These are phyloP conservation scores for Jacana jacana DNA, from an alignment of 2,113 vertebrate genomes.

Conservation along the genomic window DNA sequence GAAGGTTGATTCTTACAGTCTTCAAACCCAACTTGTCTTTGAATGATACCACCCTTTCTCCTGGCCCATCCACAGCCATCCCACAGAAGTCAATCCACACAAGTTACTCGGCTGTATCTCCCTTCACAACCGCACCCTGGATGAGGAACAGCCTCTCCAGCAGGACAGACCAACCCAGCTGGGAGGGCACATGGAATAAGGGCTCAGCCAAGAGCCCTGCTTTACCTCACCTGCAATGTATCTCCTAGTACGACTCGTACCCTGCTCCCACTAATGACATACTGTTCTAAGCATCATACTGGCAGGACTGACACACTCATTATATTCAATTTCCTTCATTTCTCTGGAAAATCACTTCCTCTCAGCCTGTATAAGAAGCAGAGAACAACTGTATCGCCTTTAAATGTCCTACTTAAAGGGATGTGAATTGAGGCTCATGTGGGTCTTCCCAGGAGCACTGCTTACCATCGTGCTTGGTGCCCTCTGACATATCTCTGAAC, in stretches of 20 bases:
- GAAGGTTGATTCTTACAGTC: neutral
- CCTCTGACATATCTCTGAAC: conserved; percentile 93
- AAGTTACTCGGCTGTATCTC: neutral
- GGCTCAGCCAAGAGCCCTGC: neutral
- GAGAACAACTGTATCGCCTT: neutral
- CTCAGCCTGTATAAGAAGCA: neutral
- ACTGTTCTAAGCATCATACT: neutral
- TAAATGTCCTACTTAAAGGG: neutral
- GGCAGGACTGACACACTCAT: neutral
- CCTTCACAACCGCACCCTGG: neutral
- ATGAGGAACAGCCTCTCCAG: neutral
- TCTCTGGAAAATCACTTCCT: neutral
- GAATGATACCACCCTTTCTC: neutral
- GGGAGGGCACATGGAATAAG: neutral
- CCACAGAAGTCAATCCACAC: neutral
- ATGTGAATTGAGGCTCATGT: neutral
- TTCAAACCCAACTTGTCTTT: neutral
- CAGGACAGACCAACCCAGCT: neutral
- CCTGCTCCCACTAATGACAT: neutral
- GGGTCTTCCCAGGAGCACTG: neutral
- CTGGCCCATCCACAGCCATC: neutral
- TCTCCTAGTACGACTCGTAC: neutral
- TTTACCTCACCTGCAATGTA: neutral
- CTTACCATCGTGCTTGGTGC: conserved; percentile 95
- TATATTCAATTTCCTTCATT: neutral